Conservation (phyloP, 2,113 vertebrate genomes). For the Cacatua alba region DNA sequence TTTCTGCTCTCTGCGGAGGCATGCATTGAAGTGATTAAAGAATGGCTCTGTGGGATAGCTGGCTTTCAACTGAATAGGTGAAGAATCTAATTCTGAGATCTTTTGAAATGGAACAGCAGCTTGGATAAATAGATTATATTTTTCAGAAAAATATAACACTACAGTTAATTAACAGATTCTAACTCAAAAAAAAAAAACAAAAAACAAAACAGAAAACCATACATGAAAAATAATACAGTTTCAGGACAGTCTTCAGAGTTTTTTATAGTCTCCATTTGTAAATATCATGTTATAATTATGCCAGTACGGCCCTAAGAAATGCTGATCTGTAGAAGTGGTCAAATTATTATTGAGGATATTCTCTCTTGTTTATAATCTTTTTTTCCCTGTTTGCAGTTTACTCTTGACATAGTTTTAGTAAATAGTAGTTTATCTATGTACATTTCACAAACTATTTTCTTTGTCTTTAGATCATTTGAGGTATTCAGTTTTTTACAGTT, state of each 20-base stretch:
- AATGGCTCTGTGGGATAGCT: conserved; percentile 46
- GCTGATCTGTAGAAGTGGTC: background rate
- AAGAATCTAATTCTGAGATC: conserved; percentile 32
- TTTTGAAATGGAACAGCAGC: conserved; percentile 49
- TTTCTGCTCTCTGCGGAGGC: conserved; percentile 20
- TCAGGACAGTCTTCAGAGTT: background rate
- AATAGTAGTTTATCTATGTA: background rate
- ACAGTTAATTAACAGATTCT: conserved; percentile 25
- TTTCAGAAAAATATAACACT: background rate
- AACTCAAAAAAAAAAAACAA: background rate
- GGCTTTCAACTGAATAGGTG: conserved; percentile 45
- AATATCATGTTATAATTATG: background rate
- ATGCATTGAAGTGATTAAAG: conserved; percentile 57
- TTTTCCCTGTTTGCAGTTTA: background rate
- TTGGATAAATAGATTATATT: conserved; percentile 32
- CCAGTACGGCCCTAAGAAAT: background rate
- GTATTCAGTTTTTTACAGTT: background rate
- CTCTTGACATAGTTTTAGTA: background rate
- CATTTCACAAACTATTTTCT: background rate
- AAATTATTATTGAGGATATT: background rate
- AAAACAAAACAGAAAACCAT: background rate
- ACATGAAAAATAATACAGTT: background rate
- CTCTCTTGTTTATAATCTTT: background rate
- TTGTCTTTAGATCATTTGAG: background rate
- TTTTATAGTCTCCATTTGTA: background rate